These are phyloP conservation scores for Eulemur albifrons DNA, from an alignment of 2,797 vertebrate genomes.

Conservation along the genomic window DNA sequence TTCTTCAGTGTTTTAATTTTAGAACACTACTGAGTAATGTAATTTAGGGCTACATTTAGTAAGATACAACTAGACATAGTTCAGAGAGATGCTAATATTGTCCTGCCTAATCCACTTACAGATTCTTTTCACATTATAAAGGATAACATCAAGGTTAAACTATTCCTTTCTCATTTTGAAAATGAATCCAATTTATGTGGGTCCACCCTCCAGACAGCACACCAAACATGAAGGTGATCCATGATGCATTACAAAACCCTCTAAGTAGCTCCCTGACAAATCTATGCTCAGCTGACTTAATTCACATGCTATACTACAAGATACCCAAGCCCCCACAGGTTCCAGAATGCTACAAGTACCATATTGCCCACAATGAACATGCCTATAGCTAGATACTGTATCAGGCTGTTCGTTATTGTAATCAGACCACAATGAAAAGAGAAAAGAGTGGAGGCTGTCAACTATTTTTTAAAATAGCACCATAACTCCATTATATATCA, in stretches of 20 bases:
- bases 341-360: not conserved
- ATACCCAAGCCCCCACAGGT: not conserved
- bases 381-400: not conserved
- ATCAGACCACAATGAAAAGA: not conserved
- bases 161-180: slow-evolving; percentile 27
- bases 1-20: not conserved
- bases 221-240: not conserved
- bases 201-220: not conserved
- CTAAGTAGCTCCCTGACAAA: not conserved
- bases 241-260: not conserved
- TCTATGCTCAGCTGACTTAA: not conserved
- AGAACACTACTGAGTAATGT: not conserved
- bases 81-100: not conserved
- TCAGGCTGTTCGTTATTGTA: not conserved
- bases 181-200: not conserved
- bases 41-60: not conserved
- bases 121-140: not conserved
- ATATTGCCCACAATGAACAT: not conserved
- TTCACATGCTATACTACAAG: not conserved
- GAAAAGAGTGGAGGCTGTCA: not conserved
- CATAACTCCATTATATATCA: not conserved
- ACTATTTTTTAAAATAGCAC: not conserved
- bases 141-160: slow-evolving; percentile 35
- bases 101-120: not conserved
- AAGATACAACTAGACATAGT: not conserved